These are phyloP conservation scores for Zaprionus gabonicus DNA, from an alignment of 1,140 invertebrate genomes.

Conservation along the genomic window DNA sequence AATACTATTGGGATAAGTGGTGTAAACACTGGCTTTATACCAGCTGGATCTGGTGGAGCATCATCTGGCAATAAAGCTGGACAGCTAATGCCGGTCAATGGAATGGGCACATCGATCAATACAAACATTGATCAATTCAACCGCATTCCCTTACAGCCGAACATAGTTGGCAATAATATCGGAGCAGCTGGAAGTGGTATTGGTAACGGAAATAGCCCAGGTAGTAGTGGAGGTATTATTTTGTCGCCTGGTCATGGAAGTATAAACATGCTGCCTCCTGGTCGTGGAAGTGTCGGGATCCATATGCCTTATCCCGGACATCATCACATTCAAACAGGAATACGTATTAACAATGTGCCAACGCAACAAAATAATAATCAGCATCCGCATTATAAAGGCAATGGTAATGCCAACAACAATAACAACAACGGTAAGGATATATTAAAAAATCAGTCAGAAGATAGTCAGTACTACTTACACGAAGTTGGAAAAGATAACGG, in stretches of 20 bases:
- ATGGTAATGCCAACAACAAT: slow-evolving; percentile 49
- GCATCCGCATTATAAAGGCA: slow-evolving; percentile 66
- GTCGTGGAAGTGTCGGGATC: slow-evolving; percentile 55
- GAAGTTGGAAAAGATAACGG: slow-evolving; percentile 36
- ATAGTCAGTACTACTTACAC: slow-evolving; percentile 33
- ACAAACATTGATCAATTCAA: slow-evolving; percentile 82
- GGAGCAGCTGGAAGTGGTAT: slow-evolving; percentile 30
- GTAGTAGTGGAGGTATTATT: slow-evolving; percentile 58
- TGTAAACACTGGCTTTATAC: slow-evolving; percentile 42
- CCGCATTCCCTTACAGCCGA: slow-evolving; percentile 76
- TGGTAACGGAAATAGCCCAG: slow-evolving; percentile 19
- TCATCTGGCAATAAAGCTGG: neutral
- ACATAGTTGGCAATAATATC: slow-evolving; percentile 66
- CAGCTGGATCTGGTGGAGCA: slow-evolving; percentile 23
- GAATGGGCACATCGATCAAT: slow-evolving; percentile 72
- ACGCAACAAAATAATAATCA: slow-evolving; percentile 70
- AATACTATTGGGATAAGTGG: slow-evolving; percentile 59
- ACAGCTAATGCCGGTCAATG: slow-evolving; percentile 55
- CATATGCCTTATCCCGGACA: slow-evolving; percentile 69
- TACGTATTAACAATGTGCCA: slow-evolving; percentile 82
- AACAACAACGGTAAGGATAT: slow-evolving; percentile 67
- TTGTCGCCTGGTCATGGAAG: slow-evolving; percentile 69
- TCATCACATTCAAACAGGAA: slow-evolving; percentile 79
- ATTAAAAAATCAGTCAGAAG: slow-evolving; percentile 21
- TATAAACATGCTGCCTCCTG: slow-evolving; percentile 73